Evolutionary conservation across 1,140 invertebrate species (phyloP).

Genomic region (Trichogramma pretiosum): DNA sequence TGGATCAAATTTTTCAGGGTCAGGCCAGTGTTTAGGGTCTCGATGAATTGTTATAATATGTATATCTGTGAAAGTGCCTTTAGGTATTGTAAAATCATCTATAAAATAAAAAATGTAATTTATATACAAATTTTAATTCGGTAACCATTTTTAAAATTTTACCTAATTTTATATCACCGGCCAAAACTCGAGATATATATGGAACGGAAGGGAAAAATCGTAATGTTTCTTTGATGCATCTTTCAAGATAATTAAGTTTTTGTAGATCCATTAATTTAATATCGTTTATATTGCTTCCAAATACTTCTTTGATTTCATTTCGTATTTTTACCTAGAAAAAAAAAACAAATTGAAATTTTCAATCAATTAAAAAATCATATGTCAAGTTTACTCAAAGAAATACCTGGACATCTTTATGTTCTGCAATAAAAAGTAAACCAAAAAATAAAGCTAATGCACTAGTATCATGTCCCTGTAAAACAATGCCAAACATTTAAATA

Average conservation of each 20-base stretch:
- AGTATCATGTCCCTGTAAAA: constrained; percentile 13
- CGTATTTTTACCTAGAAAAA: constrained; percentile 8
- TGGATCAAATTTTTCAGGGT: constrained; percentile 64
- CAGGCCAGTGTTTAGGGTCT: constrained; percentile 55
- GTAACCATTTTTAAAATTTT: not conserved
- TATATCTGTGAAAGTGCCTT: constrained; percentile 39
- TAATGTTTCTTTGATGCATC: constrained; percentile 54
- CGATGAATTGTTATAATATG: constrained; percentile 54
- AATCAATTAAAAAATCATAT: not conserved
- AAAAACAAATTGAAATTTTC: not conserved
- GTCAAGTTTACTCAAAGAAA: not conserved
- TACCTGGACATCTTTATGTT: constrained; percentile 38
- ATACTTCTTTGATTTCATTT: constrained; percentile 20
- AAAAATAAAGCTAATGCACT: constrained; percentile 3
- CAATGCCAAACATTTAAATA: too few species aligned
- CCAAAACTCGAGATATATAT: constrained; percentile 42
- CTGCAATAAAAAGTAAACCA: constrained; percentile 4
- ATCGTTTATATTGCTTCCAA: constrained; percentile 15
- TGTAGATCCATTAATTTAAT: constrained; percentile 19
- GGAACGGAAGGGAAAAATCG: constrained; percentile 53
- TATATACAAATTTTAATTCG: too few species aligned
- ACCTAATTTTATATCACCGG: constrained; percentile 36
- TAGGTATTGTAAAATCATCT: constrained; percentile 34
- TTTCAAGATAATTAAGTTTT: constrained; percentile 44
- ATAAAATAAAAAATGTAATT: too few species aligned